These are phyloP conservation scores for Antigone vipio DNA, from an alignment of 2,113 vertebrate genomes.

Conservation along the genomic window DNA sequence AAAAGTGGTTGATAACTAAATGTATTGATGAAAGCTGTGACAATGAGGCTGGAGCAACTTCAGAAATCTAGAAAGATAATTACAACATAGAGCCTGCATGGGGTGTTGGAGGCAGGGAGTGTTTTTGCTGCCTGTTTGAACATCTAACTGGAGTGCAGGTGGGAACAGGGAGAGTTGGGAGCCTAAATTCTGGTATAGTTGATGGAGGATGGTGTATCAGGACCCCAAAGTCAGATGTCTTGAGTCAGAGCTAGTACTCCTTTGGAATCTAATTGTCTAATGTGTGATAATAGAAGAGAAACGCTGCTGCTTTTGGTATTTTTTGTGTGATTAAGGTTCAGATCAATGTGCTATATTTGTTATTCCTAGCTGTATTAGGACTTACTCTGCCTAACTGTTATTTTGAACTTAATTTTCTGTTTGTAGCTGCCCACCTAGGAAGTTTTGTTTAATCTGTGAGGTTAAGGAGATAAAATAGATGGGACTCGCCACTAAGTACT, in stretches of 20 bases:
- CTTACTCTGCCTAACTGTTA: not conserved
- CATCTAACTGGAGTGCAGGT: not conserved
- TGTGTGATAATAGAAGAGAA: not conserved
- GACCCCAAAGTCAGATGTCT: not conserved
- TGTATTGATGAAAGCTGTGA: not conserved
- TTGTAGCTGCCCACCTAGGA: not conserved
- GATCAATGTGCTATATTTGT: not conserved
- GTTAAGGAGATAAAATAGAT: not conserved
- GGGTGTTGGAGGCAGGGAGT: not conserved
- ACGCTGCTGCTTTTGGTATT: not conserved
- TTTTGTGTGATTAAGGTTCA: not conserved
- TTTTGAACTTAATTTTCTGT: not conserved
- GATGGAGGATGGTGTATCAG: not conserved
- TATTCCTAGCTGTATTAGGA: not conserved
- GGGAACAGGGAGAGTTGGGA: not conserved
- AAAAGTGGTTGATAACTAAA: not conserved
- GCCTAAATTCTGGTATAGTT: not conserved
- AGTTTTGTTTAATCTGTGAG: not conserved
- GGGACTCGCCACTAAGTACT: rapidly evolving
- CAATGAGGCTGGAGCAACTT: not conserved
- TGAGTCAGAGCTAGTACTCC: rapidly evolving
- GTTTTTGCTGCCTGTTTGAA: not conserved
- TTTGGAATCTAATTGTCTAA: not conserved
- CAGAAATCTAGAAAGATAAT: not conserved
- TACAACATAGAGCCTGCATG: not conserved